Percentiles rank a stretch among this genome's conserved stretches.
phyloP scores from a whole-genome alignment of 2,113 vertebrate genomes.

The Pygoscelis antarcticus region DNA sequence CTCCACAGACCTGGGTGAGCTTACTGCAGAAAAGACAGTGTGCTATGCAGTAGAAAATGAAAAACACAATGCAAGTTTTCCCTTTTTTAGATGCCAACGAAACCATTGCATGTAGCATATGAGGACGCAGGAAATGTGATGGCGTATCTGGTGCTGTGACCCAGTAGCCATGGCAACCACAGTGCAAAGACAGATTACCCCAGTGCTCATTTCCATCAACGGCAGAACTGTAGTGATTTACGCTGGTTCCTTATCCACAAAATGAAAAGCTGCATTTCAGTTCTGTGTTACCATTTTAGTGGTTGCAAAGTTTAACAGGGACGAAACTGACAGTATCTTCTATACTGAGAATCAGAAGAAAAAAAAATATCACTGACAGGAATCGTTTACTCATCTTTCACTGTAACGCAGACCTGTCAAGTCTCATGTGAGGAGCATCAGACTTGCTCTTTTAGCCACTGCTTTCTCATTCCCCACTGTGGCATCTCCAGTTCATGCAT shows the following conservation, averaged over 20 bases:
- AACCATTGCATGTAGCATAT: neutral
- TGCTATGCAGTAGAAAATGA: neutral
- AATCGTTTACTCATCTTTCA: neutral
- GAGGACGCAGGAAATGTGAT: neutral
- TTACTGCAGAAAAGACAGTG: neutral
- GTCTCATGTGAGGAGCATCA: neutral
- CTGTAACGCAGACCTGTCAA: neutral
- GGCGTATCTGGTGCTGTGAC: neutral
- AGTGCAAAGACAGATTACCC: neutral
- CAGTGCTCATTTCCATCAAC: neutral
- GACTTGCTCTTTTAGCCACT: neutral
- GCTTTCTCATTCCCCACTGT: neutral
- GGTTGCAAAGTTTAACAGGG: neutral
- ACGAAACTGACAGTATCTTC: neutral
- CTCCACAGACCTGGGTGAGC: neutral
- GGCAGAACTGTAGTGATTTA: neutral
- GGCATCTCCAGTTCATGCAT: neutral
- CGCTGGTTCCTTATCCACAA: neutral
- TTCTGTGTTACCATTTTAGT: neutral
- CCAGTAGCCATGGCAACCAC: constrained; percentile 52
- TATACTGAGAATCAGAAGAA: neutral
- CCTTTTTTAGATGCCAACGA: neutral
- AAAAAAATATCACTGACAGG: neutral
- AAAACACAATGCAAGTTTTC: neutral
- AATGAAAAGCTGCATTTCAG: neutral